These are phyloP conservation scores for Eilema depressum DNA, from an alignment of 2,888 invertebrate species.

Conservation along the genomic window DNA sequence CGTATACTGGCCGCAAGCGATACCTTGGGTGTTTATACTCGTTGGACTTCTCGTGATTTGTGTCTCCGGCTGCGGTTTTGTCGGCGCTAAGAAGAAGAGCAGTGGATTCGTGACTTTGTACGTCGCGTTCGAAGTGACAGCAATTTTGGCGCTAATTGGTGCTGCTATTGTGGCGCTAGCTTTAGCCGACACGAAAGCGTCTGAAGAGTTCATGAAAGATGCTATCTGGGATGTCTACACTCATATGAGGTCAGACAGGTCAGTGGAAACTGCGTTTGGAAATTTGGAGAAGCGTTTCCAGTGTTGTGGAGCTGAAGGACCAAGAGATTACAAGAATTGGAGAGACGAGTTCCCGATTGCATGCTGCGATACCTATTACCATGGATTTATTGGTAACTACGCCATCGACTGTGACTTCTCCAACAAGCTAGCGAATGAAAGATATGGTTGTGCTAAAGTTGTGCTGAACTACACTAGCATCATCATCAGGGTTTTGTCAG, in stretches of 20 bases:
- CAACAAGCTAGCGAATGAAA: slow-evolving; percentile 78
- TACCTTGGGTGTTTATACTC: slow-evolving; percentile 79
- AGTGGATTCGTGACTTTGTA: slow-evolving; percentile 66
- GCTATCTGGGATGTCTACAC: slow-evolving; percentile 78
- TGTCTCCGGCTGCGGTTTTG: slow-evolving; percentile 72
- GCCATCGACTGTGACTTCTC: slow-evolving; percentile 76
- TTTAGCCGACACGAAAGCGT: slow-evolving; percentile 70
- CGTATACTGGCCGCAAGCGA: slow-evolving; percentile 80
- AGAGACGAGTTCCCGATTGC: slow-evolving; percentile 74
- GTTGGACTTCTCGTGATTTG: slow-evolving; percentile 69
- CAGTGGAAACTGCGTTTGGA: slow-evolving; percentile 65
- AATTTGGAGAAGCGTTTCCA: slow-evolving; percentile 74
- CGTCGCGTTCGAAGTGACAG: slow-evolving; percentile 61
- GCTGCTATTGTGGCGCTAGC: slow-evolving; percentile 70
- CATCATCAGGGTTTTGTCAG: slow-evolving; percentile 69
- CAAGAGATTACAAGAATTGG: slow-evolving; percentile 78
- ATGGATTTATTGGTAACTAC: slow-evolving; percentile 72
- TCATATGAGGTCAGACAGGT: slow-evolving; percentile 66
- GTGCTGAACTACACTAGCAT: slow-evolving; percentile 74
- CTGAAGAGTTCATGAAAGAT: slow-evolving; percentile 76
- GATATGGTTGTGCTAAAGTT: slow-evolving; percentile 76
- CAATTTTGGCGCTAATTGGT: slow-evolving; percentile 60
- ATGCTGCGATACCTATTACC: slow-evolving; percentile 79
- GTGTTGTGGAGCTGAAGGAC: slow-evolving; percentile 78
- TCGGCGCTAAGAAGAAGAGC: slow-evolving; percentile 68